phyloP scores from a whole-genome alignment of 2,888 invertebrate genomes.

The Eurytoma adleriae region DNA sequence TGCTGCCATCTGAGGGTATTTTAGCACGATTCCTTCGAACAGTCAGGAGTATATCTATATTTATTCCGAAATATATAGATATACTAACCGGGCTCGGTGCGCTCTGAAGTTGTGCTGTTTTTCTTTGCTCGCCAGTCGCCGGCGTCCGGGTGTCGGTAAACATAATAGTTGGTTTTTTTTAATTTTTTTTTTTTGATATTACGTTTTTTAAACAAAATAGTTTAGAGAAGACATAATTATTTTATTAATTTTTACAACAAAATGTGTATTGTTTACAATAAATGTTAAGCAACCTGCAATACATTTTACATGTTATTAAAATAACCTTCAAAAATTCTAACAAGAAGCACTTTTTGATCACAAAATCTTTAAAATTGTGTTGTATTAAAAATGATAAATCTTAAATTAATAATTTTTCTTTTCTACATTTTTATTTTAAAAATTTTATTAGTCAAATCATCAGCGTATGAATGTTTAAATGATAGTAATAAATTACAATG shows the following conservation, averaged over 20 bases:
- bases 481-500: conserved; percentile 67
- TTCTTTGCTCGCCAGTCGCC: neutral
- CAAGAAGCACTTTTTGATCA: too few relatives aligned
- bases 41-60: neutral
- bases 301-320: too few relatives aligned
- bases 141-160: neutral
- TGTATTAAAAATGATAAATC: conserved; percentile 25
- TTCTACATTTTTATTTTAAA: neutral
- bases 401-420: conserved; percentile 8
- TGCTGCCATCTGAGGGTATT: too few relatives aligned
- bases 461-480: conserved; percentile 54
- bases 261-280: too few relatives aligned
- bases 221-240: neutral
- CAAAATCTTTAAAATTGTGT: neutral
- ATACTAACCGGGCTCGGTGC: too few relatives aligned
- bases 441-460: conserved; percentile 17
- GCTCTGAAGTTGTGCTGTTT: neutral
- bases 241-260: too few relatives aligned
- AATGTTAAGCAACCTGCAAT: too few relatives aligned
- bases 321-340: too few relatives aligned
- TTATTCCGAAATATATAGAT: too few relatives aligned
- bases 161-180: neutral
- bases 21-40: neutral
- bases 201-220: neutral
- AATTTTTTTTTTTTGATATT: neutral